Evolutionary conservation across 2,888 invertebrate genomes (phyloP), one percentile per base, ranked within the genome.

Genomic region (Epsilonema sp.): DNA sequence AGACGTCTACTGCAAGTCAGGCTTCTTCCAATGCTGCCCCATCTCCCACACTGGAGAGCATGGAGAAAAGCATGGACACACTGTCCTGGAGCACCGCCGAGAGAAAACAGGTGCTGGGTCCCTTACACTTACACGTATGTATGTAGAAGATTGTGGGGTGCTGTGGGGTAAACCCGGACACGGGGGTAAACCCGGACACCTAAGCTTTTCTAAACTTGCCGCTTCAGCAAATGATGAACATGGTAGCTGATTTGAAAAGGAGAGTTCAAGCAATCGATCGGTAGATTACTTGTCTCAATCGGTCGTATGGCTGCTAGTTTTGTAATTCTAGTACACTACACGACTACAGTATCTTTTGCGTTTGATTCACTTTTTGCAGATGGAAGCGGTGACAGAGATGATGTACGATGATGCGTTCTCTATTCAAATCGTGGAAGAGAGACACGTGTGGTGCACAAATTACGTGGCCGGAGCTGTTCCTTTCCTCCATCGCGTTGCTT

Each of bases 341-440:
- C 31, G 31, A 31, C 8, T 31, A n/a, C 31, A 11, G 31, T 11
- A 31, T 16, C 31, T 8, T 31, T 31, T 31, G 31, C 8, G 31
- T 31, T 19, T 11, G 38, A 19, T 5, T 5, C 16, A 5, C n/a
- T 16, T 8, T 51, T 52, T 16, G 20, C 52, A 66, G 63, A 56
- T 66, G 22, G 54, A 52, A 16, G 57, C 59, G 2, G 56, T 59
- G 8, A 52, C 56, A n/a, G 64, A 65, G 53, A 66, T 62, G 55
- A 61, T 61, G 53, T 66, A 66, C 51, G 64, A 66, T 50, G 66
- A 66, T 52, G 66, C 65, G 19, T 66, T 65, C 55, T 64, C 64
- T 1, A 48, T 66, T 36, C 65, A 66, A 48, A 49, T 52, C 13
- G 65, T 66, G 19, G 58, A 58, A 44, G 55, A 56, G n/a, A 55